Evolutionary conservation across 2,888 invertebrate species (phyloP), one percentile per base, ranked within the genome.

Genomic region (Chymomyza procnemis): DNA sequence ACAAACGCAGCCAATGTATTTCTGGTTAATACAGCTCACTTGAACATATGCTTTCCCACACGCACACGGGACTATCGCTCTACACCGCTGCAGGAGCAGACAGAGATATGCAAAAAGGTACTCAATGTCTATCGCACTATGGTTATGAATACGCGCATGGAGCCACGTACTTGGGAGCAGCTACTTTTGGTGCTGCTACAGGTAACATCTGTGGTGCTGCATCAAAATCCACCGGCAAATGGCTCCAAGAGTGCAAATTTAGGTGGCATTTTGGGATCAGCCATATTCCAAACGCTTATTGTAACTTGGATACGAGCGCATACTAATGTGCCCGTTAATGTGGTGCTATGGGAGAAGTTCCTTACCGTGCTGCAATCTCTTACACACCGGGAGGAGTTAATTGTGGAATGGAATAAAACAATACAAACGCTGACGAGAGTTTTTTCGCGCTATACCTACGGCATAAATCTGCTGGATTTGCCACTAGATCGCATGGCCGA

Each of bases 291-390:
- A 93, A 99, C 99, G 0, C 92, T 99, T 59, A 97, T 99, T 78
- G 98, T 99, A 74, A 98, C 98, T 3, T 99, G 99, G 98, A 98
- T 99, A 80, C 97, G 98, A 88, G 99, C 98, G 0, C 98, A 98
- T 91, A 93, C 99, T 79, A 97, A 98, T 90, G 98, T 98, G 5
- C 94, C 95, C 3, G 96, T 99, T 69, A 95, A 96, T 66, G 93
- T 95, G 5, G 95, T 96, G 84, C 92, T 99, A 55, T 99, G 99
- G 99, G 97, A 98, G 91, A 95, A 96, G 89, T 97, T 99, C 89
- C 94, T 98, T 88, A 93, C 94, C 70, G 95, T 98, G 9, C 92
- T 99, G 18, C 95, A 96, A 0, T 95, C 97, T 1, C 93, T 99
- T 5, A 98, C 98, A 0, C 95, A 95, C 77, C 98, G 98, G 95